Conservation (phyloP, 2,113 vertebrate genomes). For the Anarrhichthys ocellatus region DNA sequence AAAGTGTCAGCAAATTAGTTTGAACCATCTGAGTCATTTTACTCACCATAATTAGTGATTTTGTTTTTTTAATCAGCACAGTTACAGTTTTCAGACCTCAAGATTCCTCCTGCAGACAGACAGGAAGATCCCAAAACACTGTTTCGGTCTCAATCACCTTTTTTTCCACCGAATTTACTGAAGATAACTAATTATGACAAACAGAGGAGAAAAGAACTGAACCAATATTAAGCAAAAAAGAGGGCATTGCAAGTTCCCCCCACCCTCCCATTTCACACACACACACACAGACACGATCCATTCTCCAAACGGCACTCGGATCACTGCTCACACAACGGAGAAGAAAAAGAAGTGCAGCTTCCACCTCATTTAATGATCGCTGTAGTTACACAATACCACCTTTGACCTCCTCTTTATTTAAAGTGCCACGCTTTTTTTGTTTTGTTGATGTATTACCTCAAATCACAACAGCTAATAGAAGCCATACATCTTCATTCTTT, state of each 20-base stretch:
- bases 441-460: conserved; percentile 54
- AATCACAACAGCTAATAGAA: conserved; percentile 60
- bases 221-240: conserved; percentile 6
- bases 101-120: conserved; percentile 21
- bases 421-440: conserved; percentile 29
- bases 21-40: conserved; percentile 5
- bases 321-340: conserved; percentile 20
- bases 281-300: not conserved
- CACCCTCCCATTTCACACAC: not conserved
- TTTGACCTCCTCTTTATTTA: conserved; percentile 54
- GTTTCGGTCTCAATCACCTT: not conserved
- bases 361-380: conserved; percentile 61
- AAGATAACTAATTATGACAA: conserved; percentile 51
- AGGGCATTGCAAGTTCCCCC: not conserved
- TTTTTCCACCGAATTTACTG: conserved; percentile 48
- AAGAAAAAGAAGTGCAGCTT: conserved; percentile 41
- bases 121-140: conserved; percentile 15
- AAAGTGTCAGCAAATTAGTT: conserved; percentile 18
- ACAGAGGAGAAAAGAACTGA: conserved; percentile 17
- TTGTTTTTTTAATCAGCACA: conserved; percentile 38
- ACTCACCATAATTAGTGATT: conserved; percentile 2
- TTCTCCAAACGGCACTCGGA: conserved; percentile 1
- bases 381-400: conserved; percentile 60
- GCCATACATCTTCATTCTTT: conserved; percentile 67
- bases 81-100: conserved; percentile 39